phyloP scores from a whole-genome alignment of 2,888 invertebrate species.

The Synergus gifuensis region DNA sequence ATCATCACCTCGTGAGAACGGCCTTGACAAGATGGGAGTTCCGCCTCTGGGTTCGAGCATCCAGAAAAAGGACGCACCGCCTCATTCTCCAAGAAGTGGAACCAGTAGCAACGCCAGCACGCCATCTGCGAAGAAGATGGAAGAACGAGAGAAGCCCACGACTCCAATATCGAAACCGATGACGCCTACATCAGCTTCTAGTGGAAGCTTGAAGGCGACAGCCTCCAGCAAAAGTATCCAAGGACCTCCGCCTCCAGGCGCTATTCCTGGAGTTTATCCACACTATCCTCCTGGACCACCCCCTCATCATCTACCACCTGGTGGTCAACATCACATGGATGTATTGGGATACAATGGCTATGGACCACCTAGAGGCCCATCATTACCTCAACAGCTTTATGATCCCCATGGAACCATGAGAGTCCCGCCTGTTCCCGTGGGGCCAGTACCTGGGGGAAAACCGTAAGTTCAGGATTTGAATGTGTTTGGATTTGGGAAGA shows the following conservation, averaged over 20 bases:
- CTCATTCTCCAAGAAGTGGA: conserved; percentile 83
- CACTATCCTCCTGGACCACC: conserved; percentile 80
- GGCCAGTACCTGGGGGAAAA: conserved; percentile 88
- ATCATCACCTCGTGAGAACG: conserved; percentile 91
- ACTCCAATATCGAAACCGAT: conserved; percentile 94
- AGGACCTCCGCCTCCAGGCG: conserved; percentile 77
- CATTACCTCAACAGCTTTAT: conserved; percentile 81
- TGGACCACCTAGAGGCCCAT: conserved; percentile 80
- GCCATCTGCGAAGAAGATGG: conserved; percentile 90
- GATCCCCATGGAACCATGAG: conserved; percentile 84
- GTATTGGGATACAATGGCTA: conserved; percentile 83
- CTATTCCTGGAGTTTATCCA: conserved; percentile 71
- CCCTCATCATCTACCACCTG: conserved; percentile 82
- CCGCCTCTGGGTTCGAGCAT: conserved; percentile 70
- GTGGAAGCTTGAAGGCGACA: conserved; percentile 64
- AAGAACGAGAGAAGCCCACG: conserved; percentile 89
- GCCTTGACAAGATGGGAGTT: conserved; percentile 85
- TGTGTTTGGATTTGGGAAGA: neutral
- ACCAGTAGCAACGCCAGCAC: conserved; percentile 94
- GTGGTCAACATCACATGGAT: conserved; percentile 81
- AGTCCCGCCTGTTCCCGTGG: conserved; percentile 82
- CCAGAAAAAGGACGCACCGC: conserved; percentile 74
- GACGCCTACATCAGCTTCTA: conserved; percentile 85
- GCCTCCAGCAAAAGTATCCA: conserved; percentile 73
- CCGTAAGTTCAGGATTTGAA: conserved; percentile 84